These are phyloP conservation scores for Apostichopus californicus DNA, from an alignment of 35 echinoderm and acorn worm species.

Conservation along the genomic window DNA sequence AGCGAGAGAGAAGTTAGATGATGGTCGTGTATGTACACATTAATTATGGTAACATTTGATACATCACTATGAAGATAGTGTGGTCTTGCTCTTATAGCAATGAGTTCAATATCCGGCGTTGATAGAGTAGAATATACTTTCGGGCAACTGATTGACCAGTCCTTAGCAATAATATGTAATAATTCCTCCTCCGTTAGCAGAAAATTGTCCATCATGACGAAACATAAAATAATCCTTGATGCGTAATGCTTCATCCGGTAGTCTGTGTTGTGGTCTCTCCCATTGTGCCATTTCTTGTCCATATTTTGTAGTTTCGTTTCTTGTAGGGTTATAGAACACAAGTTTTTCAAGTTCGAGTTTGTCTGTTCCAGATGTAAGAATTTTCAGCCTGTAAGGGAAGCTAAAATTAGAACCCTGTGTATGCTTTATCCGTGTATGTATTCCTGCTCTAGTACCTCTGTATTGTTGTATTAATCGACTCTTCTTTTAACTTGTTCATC, in stretches of 20 bases:
- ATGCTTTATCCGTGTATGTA: too few relatives aligned
- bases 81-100: constrained; percentile 1
- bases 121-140: constrained; percentile 31
- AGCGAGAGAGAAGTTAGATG: neutral
- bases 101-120: constrained; percentile 34
- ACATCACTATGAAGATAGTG: neutral
- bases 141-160: too few relatives aligned
- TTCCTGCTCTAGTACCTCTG: too few relatives aligned
- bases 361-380: too few relatives aligned
- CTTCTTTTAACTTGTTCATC: constrained; percentile 21
- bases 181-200: too few relatives aligned
- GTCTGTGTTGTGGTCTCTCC: constrained; percentile 25
- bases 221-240: constrained; percentile 11
- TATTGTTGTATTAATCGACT: too few relatives aligned
- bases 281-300: constrained; percentile 28
- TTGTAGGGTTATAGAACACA: neutral
- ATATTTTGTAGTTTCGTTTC: neutral
- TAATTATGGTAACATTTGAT: neutral
- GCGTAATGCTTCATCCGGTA: neutral
- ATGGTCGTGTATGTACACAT: neutral
- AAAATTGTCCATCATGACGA: neutral
- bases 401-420: too few relatives aligned
- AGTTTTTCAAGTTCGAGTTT: too few relatives aligned
- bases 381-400: too few relatives aligned
- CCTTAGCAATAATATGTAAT: too few relatives aligned